These are phyloP conservation scores for Sebastes umbrosus DNA, from an alignment of 2,797 vertebrate species.

Conservation along the genomic window DNA sequence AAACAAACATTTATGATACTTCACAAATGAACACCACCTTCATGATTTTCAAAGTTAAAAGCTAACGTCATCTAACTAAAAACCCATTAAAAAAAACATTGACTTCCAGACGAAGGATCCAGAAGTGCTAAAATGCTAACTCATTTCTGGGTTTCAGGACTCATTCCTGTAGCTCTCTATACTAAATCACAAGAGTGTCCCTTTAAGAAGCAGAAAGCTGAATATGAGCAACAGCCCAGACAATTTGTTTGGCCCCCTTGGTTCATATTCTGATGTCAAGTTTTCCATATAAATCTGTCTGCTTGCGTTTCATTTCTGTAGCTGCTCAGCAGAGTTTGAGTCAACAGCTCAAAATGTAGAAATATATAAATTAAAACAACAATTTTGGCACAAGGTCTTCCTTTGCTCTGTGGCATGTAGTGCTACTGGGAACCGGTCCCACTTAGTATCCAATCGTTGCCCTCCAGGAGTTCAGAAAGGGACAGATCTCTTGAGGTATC, in stretches of 20 bases:
- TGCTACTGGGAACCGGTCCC: conserved; percentile 5
- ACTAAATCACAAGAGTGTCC: neutral
- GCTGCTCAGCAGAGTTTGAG: neutral
- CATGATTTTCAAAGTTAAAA: no score
- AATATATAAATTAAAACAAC: neutral
- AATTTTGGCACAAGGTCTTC: neutral
- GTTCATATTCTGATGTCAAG: neutral
- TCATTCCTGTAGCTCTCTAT: no score
- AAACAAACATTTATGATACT: no score
- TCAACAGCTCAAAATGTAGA: neutral
- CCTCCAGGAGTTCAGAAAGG: conserved; percentile 55
- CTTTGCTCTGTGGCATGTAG: neutral
- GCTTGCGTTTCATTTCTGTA: neutral
- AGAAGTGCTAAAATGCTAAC: no score
- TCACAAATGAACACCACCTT: no score
- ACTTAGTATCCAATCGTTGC: conserved; percentile 63
- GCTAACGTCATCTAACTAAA: no score
- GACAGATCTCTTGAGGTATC: conserved; percentile 23
- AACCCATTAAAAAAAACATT: no score
- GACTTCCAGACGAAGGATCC: no score
- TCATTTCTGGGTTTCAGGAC: no score
- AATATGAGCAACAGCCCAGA: neutral
- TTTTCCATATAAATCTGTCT: neutral
- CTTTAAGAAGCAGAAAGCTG: neutral
- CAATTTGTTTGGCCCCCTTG: no score